Base-by-base conservation (phyloP, 2,113 vertebrate genomes). In the Phycodurus eques region DNA sequence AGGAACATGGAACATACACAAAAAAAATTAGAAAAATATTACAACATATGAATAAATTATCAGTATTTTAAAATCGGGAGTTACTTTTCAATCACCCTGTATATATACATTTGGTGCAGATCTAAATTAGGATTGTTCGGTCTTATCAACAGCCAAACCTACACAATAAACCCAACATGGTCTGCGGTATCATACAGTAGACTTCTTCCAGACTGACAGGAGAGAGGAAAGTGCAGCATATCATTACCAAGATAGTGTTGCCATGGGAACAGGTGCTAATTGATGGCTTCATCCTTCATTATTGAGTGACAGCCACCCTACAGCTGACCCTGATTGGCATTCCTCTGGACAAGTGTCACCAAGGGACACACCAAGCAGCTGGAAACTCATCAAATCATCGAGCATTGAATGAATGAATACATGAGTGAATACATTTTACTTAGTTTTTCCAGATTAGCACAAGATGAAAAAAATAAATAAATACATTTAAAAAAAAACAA, bases 211-310 rank as follows among this genome's bases (percentile, higher is more conserved):
- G 9, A 39, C 62, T 60, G 35, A 76, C 20, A 43, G 39, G 31
- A 57, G 60, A 67, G 67, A 75, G 35, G 67, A 67, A 57, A 56
- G 60, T 70, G 76, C 69, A 61, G 47, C 13, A 75, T 82, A 84
- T 81, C 77, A 75, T 86, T 88, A 81, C 2, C 10, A 20, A 79
- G 85, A 88, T 85, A 82, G 72, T 84, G 90, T 90, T 88, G 77
- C 88, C 86, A 90, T 80, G 75, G 91, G 82, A 88, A 90, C 84
- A 84, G 74, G 57, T 67, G 81, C 83, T 92, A 91, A 93, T 90
- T 92, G 86, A 91, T 90, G 85, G 62, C 72, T 77, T 80, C 62
- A 87, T 92, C 87, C 83, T 80, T 91, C 72, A 88, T 90, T 83
- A 90, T 74, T 83, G 85, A 88, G 78, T 88, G 90, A 86, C 88